Evolutionary conservation across 2,113 vertebrate species (phyloP).

Genomic region (Aplodontia rufa): DNA sequence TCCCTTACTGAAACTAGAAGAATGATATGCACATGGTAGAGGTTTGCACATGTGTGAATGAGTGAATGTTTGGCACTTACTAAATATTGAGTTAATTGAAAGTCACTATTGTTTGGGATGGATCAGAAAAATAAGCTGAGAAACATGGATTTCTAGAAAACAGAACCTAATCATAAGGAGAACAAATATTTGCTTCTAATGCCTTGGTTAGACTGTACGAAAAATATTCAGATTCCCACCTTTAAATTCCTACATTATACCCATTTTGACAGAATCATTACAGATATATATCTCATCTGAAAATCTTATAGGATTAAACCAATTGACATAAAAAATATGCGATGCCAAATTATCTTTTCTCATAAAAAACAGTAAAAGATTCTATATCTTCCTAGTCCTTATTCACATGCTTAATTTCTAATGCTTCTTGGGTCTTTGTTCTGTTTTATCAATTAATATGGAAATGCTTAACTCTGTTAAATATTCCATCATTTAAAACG

Average conservation of each 20-base stretch:
- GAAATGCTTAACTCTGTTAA: not conserved
- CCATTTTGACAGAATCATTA: not conserved
- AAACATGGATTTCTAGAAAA: slow-evolving; percentile 11
- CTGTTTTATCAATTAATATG: not conserved
- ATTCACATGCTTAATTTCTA: not conserved
- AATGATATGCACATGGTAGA: not conserved
- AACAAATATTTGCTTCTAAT: not conserved
- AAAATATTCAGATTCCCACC: not conserved
- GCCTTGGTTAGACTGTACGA: not conserved
- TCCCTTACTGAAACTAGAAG: not conserved
- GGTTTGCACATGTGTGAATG: not conserved
- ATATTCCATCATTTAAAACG: not conserved
- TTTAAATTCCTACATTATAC: not conserved
- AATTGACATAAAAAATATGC: not conserved
- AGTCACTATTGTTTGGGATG: not conserved
- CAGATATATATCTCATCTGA: not conserved
- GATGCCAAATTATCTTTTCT: not conserved
- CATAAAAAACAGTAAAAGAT: not conserved
- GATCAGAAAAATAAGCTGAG: not conserved
- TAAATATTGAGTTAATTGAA: not conserved
- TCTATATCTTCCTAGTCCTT: not conserved
- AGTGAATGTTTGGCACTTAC: not conserved
- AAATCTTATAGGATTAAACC: not conserved
- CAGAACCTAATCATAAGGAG: not conserved
- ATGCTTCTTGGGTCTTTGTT: not conserved